phyloP scores from a whole-genome alignment of 1,140 invertebrate species.

The Lordiphosa clarofinis region DNA sequence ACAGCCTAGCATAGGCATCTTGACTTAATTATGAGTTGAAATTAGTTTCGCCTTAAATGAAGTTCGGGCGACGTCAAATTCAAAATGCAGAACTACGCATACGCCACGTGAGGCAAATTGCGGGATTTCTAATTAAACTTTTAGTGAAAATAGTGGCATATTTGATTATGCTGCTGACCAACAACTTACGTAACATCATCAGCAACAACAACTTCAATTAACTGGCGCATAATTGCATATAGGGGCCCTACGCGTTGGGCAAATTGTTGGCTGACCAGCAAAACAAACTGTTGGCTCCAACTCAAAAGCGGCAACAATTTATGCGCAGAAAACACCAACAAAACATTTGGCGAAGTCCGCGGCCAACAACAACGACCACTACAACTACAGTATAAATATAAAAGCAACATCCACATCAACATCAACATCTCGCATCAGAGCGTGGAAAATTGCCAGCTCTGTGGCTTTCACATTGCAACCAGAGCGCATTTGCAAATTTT shows the following conservation, averaged over 20 bases:
- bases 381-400: conserved; percentile 7
- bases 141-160: conserved; percentile 64
- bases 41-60: conserved; percentile 49
- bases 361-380: conserved; percentile 14
- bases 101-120: conserved; percentile 16
- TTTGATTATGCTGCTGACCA: conserved; percentile 72
- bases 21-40: conserved; percentile 67
- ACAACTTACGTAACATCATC: conserved; percentile 13
- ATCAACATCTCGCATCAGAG: conserved; percentile 52
- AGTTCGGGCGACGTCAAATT: conserved; percentile 3
- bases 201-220: conserved; percentile 55
- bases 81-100: conserved; percentile 10
- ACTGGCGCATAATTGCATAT: conserved; percentile 49
- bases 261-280: conserved; percentile 56
- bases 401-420: conserved; percentile 38
- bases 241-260: background rate
- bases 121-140: conserved; percentile 67
- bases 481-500: conserved; percentile 38
- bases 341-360: conserved; percentile 36
- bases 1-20: conserved; percentile 15
- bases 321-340: conserved; percentile 40
- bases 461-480: conserved; percentile 54
- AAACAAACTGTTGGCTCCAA: conserved; percentile 75
- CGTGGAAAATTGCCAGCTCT: conserved; percentile 42
- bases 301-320: conserved; percentile 73